These are phyloP conservation scores for Eupithecia abbreviata DNA, from an alignment of 2,888 invertebrate species.

Conservation along the genomic window DNA sequence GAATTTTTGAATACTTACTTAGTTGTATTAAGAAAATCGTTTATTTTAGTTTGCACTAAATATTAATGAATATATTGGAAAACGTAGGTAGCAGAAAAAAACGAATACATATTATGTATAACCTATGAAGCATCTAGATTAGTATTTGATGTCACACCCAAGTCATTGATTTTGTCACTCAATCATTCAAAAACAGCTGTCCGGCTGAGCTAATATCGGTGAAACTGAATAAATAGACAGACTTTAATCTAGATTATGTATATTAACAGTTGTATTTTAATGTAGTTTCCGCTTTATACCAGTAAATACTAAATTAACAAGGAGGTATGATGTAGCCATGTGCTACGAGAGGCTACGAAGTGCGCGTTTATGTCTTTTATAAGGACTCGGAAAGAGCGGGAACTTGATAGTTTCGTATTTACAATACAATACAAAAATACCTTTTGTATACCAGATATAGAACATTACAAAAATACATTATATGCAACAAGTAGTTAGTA, in stretches of 20 bases:
- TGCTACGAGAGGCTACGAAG: constrained; percentile 34
- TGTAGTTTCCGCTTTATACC: no score
- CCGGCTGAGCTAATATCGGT: background rate
- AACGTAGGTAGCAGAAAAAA: background rate
- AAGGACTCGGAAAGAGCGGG: constrained; percentile 10
- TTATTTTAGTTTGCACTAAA: background rate
- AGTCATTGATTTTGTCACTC: background rate
- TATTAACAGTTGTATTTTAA: background rate
- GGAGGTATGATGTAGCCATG: background rate
- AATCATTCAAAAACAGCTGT: background rate
- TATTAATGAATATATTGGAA: background rate
- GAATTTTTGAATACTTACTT: background rate
- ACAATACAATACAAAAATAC: no score
- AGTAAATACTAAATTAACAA: background rate
- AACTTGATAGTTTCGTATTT: background rate
- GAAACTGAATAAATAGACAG: background rate
- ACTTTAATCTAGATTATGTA: background rate
- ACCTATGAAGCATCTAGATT: background rate
- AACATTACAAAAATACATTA: no score
- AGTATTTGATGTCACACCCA: background rate
- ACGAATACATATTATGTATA: no score
- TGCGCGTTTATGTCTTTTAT: constrained; percentile 44
- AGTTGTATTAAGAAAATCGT: background rate
- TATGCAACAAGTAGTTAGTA: no score
- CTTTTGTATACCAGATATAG: no score